Evolutionary conservation across 2,797 vertebrate species (phyloP).

Genomic region (Pangasius djambal): DNA sequence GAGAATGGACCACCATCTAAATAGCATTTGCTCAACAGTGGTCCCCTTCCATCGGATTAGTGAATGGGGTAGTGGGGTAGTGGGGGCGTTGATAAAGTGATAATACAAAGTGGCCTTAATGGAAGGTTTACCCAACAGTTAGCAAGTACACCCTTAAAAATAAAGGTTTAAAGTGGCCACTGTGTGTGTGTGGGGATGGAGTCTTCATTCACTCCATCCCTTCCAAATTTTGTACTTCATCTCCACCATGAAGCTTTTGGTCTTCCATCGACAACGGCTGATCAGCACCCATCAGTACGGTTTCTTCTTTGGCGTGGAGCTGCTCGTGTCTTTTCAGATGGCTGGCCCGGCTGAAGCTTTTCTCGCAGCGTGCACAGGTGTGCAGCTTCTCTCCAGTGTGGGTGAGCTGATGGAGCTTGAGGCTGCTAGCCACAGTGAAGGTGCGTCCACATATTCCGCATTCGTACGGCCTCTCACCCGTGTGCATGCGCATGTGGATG

Average conservation of each 20-base stretch:
- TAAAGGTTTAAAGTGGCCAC: neutral
- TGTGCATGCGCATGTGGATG: slow-evolving; percentile 81
- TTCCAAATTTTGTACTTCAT: slow-evolving; percentile 9
- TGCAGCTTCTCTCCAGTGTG: slow-evolving; percentile 78
- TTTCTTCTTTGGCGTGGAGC: slow-evolving; percentile 76
- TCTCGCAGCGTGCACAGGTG: slow-evolving; percentile 73
- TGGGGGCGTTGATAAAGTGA: neutral
- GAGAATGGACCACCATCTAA: neutral
- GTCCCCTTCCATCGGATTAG: neutral
- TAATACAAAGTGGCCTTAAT: neutral
- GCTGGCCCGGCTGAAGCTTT: slow-evolving; percentile 74
- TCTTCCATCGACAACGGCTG: slow-evolving; percentile 72
- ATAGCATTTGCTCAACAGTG: neutral
- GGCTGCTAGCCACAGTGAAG: slow-evolving; percentile 79
- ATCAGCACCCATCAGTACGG: slow-evolving; percentile 71
- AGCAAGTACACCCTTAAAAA: too few relatives aligned
- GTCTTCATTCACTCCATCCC: neutral
- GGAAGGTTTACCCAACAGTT: neutral
- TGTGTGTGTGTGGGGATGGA: neutral
- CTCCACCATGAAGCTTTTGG: slow-evolving; percentile 65
- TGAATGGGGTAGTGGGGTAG: neutral
- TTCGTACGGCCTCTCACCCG: slow-evolving; percentile 75
- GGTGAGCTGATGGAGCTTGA: slow-evolving; percentile 77
- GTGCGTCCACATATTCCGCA: slow-evolving; percentile 72
- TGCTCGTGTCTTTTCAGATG: slow-evolving; percentile 78